phyloP scores from a whole-genome alignment of 2,888 invertebrate species.

The Nemotelus nigrinus region DNA sequence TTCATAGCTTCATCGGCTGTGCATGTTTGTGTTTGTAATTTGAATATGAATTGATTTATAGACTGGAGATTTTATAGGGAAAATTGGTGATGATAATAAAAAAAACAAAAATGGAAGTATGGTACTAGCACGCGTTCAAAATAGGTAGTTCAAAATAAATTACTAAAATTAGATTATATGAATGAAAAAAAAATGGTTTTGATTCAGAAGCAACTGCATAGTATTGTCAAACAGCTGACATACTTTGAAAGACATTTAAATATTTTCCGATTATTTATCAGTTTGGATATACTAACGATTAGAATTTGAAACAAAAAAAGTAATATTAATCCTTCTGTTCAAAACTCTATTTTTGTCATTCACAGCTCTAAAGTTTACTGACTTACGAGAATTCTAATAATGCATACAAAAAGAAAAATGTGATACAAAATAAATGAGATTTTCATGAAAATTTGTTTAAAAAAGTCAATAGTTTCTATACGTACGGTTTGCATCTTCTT shows the following conservation, averaged over 20 bases:
- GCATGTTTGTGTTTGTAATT: constrained; percentile 32
- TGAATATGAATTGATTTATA: constrained; percentile 32
- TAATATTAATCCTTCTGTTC: too few relatives aligned
- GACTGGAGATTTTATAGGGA: too few relatives aligned
- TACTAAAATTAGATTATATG: not conserved
- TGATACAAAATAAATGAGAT: not conserved
- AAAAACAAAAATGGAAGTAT: not conserved
- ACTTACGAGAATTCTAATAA: not conserved
- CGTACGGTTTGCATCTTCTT: constrained; percentile 81
- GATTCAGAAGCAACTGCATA: not conserved
- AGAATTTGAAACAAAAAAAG: too few relatives aligned
- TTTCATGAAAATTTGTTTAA: not conserved
- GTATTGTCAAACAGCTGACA: too few relatives aligned
- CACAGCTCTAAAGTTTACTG: not conserved
- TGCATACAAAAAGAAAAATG: not conserved
- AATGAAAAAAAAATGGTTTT: constrained; percentile 29
- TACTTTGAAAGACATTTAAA: too few relatives aligned
- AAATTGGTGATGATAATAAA: too few relatives aligned
- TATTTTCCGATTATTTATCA: too few relatives aligned
- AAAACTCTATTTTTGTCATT: not conserved
- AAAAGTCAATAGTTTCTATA: constrained; percentile 53
- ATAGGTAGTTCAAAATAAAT: constrained; percentile 4
- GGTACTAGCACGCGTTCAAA: constrained; percentile 5
- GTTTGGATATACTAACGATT: too few relatives aligned
- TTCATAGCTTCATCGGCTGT: constrained; percentile 44